Evolutionary conservation across 1,140 invertebrate species (phyloP).

Genomic region (Diploscapter pachys): DNA sequence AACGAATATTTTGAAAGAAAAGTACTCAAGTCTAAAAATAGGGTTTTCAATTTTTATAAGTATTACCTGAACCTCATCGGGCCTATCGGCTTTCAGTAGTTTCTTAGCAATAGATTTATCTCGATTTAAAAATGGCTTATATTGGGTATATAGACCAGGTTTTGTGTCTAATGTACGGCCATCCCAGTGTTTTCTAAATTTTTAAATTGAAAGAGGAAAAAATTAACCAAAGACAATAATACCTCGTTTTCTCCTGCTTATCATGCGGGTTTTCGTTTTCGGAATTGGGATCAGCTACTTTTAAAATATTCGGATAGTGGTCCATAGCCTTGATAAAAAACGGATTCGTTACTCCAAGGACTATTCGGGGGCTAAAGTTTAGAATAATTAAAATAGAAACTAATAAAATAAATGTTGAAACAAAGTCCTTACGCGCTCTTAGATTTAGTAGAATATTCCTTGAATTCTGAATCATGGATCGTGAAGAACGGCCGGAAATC

Average conservation of each 20-base stretch:
- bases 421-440: slow-evolving; percentile 68
- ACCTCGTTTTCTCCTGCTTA: slow-evolving; percentile 41
- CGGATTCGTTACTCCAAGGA: slow-evolving; percentile 97
- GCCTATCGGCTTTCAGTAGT: slow-evolving; percentile 28
- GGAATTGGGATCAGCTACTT: slow-evolving; percentile 71
- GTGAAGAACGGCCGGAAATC: slow-evolving; percentile 98
- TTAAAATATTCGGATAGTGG: slow-evolving; percentile 96
- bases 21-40: too few relatives aligned
- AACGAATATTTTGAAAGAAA: not conserved
- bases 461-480: slow-evolving; percentile 98
- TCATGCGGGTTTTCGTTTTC: slow-evolving; percentile 40
- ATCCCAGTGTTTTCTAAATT: slow-evolving; percentile 55
- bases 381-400: too few relatives aligned
- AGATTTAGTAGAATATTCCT: slow-evolving; percentile 87
- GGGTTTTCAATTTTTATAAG: too few relatives aligned
- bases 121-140: slow-evolving; percentile 85
- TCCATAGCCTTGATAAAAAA: slow-evolving; percentile 97
- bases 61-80: slow-evolving; percentile 2
- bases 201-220: too few relatives aligned
- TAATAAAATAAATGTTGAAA: not conserved
- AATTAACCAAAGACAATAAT: too few relatives aligned
- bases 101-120: slow-evolving; percentile 90
- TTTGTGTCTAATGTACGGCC: slow-evolving; percentile 65
- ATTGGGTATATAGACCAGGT: slow-evolving; percentile 79
- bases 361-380: slow-evolving; percentile 72